phyloP scores from a whole-genome alignment of 2,113 vertebrate species.

The Centropristis striata region DNA sequence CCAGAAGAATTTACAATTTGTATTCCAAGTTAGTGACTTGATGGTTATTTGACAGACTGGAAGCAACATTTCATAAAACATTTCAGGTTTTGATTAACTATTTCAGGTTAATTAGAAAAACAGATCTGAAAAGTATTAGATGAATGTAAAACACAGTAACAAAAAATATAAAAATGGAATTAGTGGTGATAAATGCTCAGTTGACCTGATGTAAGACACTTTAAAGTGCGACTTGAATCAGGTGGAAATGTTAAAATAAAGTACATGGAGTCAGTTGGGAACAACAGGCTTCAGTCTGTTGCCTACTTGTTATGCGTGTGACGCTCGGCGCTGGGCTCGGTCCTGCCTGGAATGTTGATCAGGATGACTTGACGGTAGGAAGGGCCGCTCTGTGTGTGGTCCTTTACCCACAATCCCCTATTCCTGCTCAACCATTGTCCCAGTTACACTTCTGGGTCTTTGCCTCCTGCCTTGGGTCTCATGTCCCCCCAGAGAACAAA shows the following conservation, averaged over 20 bases:
- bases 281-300: conserved; percentile 47
- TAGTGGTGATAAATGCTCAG: not conserved
- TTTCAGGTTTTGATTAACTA: not conserved
- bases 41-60: not conserved
- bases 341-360: conserved; percentile 73
- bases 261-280: conserved; percentile 6
- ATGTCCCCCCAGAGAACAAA: not conserved
- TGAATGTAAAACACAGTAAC: not conserved
- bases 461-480: conserved; percentile 10
- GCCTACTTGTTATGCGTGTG: conserved; percentile 67
- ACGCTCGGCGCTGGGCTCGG: conserved; percentile 34
- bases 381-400: conserved; percentile 75
- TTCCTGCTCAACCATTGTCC: conserved; percentile 41
- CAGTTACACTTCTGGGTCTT: conserved; percentile 10
- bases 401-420: conserved; percentile 58
- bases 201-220: not conserved
- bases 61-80: not conserved
- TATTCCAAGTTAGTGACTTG: not conserved
- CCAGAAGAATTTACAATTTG: too few relatives aligned
- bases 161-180: not conserved
- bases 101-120: too few relatives aligned
- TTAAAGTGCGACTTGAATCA: not conserved
- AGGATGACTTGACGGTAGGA: conserved; percentile 58
- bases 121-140: too few relatives aligned
- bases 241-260: not conserved